These are phyloP conservation scores for Miopithecus talapoin DNA, from an alignment of 2,797 vertebrate species.

Conservation along the genomic window DNA sequence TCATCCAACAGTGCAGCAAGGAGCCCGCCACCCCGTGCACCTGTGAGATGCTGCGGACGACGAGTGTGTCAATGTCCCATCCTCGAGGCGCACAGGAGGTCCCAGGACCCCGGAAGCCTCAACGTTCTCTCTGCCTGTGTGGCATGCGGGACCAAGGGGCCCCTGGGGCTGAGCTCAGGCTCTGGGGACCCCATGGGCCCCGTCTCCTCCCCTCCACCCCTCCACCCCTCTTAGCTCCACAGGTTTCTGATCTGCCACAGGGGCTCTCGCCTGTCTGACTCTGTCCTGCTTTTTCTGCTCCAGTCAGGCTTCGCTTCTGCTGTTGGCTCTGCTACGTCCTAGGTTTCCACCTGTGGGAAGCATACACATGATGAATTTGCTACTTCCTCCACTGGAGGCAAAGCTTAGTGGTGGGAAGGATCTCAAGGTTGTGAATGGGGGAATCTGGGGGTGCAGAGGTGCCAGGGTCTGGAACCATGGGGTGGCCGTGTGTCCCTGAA, in stretches of 20 bases:
- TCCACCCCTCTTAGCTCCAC: neutral
- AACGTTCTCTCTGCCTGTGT: neutral
- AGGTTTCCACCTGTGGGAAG: neutral
- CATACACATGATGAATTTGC: accelerated
- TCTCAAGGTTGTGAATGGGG: neutral
- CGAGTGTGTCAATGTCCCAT: neutral
- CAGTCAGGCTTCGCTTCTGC: accelerated
- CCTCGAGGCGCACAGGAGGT: neutral
- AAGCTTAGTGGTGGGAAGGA: neutral
- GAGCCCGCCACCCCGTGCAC: neutral
- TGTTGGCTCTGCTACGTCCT: accelerated
- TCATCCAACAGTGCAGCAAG: neutral
- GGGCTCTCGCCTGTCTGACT: accelerated
- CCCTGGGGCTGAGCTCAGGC: neutral
- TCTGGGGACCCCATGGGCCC: accelerated
- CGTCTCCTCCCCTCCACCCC: neutral
- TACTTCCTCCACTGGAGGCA: neutral
- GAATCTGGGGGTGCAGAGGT: neutral
- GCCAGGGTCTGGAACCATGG: neutral
- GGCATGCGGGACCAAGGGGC: accelerated
- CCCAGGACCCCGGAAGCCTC: neutral
- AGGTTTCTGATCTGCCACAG: accelerated
- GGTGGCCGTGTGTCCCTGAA: accelerated
- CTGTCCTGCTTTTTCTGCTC: accelerated
- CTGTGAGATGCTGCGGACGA: accelerated